These are phyloP conservation scores for Trissoscelio sp. DNA, from an alignment of 2,888 invertebrate species.

Conservation along the genomic window DNA sequence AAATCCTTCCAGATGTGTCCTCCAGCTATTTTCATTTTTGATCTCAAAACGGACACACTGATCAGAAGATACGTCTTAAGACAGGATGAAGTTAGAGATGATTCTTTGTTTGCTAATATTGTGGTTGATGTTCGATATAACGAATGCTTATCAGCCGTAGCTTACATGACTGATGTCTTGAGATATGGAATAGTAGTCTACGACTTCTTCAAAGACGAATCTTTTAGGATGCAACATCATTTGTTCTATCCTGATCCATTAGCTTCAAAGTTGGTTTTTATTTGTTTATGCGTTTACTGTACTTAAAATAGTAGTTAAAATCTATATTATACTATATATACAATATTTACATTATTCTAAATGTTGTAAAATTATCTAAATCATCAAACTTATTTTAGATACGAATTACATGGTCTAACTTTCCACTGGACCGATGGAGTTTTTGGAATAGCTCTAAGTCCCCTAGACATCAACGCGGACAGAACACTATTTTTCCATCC, in stretches of 20 bases:
- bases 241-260: conserved; percentile 90
- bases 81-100: conserved; percentile 86
- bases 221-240: conserved; percentile 89
- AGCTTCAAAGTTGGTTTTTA: conserved; percentile 84
- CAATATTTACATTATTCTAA: no score
- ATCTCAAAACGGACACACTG: conserved; percentile 87
- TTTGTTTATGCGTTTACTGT: not conserved
- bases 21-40: conserved; percentile 89
- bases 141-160: conserved; percentile 87
- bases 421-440: conserved; percentile 94
- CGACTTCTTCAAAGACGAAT: conserved; percentile 85
- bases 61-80: conserved; percentile 88
- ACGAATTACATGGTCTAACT: conserved; percentile 89
- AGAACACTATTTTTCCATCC: conserved; percentile 91
- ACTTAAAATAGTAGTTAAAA: no score
- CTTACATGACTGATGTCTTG: conserved; percentile 90
- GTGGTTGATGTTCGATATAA: conserved; percentile 86
- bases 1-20: conserved; percentile 88
- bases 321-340: no score
- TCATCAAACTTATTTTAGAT: conserved; percentile 84
- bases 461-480: conserved; percentile 84
- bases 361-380: no score
- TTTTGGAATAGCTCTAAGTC: conserved; percentile 90
- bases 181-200: conserved; percentile 87
- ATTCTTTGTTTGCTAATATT: conserved; percentile 88